These are phyloP conservation scores for Agriopis aurantiaria DNA, from an alignment of 2,888 invertebrate genomes.

Conservation along the genomic window DNA sequence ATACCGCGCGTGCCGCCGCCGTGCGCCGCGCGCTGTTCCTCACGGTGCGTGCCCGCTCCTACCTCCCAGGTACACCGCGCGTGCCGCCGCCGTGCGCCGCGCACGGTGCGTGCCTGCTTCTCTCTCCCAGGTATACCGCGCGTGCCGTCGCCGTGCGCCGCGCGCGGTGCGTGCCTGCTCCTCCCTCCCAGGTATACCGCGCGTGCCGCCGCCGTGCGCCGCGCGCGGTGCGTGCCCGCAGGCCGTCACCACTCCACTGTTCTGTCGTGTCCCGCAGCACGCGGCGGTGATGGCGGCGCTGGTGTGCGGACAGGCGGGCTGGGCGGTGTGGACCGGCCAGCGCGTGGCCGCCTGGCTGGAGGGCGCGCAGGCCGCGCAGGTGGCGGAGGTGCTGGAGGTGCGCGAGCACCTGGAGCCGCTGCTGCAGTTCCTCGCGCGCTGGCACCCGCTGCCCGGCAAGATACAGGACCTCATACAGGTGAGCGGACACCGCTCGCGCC, in stretches of 20 bases:
- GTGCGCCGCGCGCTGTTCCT: slow-evolving; percentile 44
- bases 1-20: slow-evolving; percentile 31
- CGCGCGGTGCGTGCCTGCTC: slow-evolving; percentile 39
- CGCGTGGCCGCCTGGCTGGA: slow-evolving; percentile 54
- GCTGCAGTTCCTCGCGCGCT: slow-evolving; percentile 52
- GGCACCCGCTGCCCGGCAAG: slow-evolving; percentile 57
- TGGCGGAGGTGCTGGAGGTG: slow-evolving; percentile 55
- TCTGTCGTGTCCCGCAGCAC: slow-evolving; percentile 49
- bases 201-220: neutral
- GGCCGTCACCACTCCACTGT: no score
- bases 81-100: neutral
- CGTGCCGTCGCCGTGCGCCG: slow-evolving; percentile 27
- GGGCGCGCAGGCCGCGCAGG: slow-evolving; percentile 49
- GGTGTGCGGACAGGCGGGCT: slow-evolving; percentile 49
- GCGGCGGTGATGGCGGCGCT: slow-evolving; percentile 49
- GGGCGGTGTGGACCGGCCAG: slow-evolving; percentile 54
- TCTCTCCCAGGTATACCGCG: no score
- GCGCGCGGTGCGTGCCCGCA: no score
- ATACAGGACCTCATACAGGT: slow-evolving; percentile 57
- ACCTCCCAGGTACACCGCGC: neutral
- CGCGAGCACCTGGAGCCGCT: slow-evolving; percentile 54
- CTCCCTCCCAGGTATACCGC: neutral
- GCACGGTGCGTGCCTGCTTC: no score
- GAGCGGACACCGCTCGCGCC: neutral
- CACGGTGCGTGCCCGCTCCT: slow-evolving; percentile 38